A percentile compares a stretch with the other conserved stretches of the same genome.
These are phyloP conservation scores for Eucriotettix oculatus DNA, from an alignment of 2,888 invertebrate genomes.

Conservation along the genomic window DNA sequence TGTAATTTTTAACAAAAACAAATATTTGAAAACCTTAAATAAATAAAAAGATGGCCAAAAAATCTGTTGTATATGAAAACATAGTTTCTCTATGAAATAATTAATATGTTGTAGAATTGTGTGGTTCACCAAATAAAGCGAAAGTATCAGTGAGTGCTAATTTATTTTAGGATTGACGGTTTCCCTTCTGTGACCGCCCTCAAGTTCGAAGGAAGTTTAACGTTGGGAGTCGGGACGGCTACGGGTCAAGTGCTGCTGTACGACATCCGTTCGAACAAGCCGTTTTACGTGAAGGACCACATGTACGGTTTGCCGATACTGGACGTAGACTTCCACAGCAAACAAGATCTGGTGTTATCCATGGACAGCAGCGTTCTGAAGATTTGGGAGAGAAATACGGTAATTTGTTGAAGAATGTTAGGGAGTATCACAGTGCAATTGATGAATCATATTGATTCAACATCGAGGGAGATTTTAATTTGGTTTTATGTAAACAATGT, in stretches of 20 bases:
- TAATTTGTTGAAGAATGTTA: no score
- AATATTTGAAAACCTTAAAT: no score
- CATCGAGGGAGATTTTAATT: no score
- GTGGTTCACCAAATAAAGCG: slow-evolving; percentile 36
- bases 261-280: slow-evolving; percentile 83
- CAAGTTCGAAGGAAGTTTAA: slow-evolving; percentile 56
- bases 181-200: slow-evolving; percentile 64
- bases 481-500: no score
- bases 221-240: slow-evolving; percentile 79
- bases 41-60: no score
- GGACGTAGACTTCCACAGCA: slow-evolving; percentile 66
- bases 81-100: no score
- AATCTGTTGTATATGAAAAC: no score
- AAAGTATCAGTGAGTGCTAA: slow-evolving; percentile 48
- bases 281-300: slow-evolving; percentile 83
- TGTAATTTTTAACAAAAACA: no score
- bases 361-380: slow-evolving; percentile 79
- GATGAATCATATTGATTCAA: no score
- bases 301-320: slow-evolving; percentile 85
- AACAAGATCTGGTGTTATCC: slow-evolving; percentile 65
- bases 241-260: slow-evolving; percentile 89
- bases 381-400: slow-evolving; percentile 77
- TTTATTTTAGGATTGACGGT: slow-evolving; percentile 36
- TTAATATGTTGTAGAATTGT: no score
- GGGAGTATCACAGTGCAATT: no score